phyloP scores from a whole-genome alignment of 2,113 vertebrate species.

The Pan troglodytes region DNA sequence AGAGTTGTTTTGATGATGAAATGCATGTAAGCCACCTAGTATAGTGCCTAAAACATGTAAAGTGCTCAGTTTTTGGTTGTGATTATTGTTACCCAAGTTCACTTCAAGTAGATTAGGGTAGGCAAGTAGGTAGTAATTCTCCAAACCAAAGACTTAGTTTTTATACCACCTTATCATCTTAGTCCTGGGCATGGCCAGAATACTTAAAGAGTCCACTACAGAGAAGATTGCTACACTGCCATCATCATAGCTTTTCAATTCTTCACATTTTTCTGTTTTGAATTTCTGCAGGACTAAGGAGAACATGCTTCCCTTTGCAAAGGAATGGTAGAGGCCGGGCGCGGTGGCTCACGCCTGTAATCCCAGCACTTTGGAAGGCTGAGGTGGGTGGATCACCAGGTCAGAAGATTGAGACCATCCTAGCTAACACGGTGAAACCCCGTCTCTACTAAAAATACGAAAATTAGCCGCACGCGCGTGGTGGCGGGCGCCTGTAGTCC shows the following conservation, averaged over 20 bases:
- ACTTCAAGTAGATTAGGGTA: neutral
- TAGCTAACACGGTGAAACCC: too few species aligned
- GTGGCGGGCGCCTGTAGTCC: too few species aligned
- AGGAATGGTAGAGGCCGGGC: too few species aligned
- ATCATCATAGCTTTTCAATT: accelerated
- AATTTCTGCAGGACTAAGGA: accelerated
- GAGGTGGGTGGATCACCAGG: too few species aligned
- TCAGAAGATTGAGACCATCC: too few species aligned
- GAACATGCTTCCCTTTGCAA: neutral
- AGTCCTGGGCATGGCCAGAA: neutral
- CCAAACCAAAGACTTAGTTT: accelerated
- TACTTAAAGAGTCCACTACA: accelerated
- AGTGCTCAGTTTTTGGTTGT: too few species aligned
- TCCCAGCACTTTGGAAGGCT: too few species aligned
- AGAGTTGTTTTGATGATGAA: neutral
- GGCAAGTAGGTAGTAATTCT: neutral
- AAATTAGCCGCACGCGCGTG: accelerated
- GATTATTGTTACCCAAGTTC: neutral
- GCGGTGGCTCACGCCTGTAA: too few species aligned
- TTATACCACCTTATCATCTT: neutral
- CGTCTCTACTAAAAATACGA: too few species aligned
- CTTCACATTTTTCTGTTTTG: neutral
- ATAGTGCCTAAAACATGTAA: neutral
- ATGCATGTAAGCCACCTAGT: too few species aligned
- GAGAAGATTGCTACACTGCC: neutral